Conservation (phyloP, 2,888 invertebrate species). For the Erebia palarica region DNA sequence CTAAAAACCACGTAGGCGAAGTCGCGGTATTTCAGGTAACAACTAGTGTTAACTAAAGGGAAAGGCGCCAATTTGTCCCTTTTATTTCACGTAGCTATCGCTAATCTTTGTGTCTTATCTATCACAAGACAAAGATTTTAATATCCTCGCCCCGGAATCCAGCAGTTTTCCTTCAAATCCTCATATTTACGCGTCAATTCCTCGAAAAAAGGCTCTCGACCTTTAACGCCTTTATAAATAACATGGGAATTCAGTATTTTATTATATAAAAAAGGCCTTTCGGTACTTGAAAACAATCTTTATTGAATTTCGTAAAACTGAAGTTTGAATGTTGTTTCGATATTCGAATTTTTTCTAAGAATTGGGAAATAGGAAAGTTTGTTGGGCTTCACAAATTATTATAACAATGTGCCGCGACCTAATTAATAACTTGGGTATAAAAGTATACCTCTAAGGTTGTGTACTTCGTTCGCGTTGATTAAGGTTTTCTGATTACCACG, state of each 20-base stretch:
- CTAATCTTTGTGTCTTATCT: background rate
- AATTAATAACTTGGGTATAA: too few relatives aligned
- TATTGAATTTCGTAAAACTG: conserved; percentile 8
- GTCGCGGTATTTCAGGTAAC: too few relatives aligned
- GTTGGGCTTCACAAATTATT: too few relatives aligned
- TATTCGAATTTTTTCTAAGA: background rate
- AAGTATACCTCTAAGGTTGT: too few relatives aligned
- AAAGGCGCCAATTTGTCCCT: too few relatives aligned
- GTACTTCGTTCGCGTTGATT: too few relatives aligned
- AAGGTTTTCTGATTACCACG: too few relatives aligned
- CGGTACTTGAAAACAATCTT: conserved; percentile 12
- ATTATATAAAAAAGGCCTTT: conserved; percentile 1
- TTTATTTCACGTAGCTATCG: too few relatives aligned
- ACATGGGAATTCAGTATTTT: conserved; percentile 9
- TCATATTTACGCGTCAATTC: conserved; percentile 43
- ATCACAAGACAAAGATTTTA: too few relatives aligned
- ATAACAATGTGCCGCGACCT: too few relatives aligned
- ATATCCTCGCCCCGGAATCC: conserved; percentile 44
- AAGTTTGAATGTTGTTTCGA: conserved; percentile 4
- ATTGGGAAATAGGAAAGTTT: background rate
- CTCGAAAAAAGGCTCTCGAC: conserved; percentile 19
- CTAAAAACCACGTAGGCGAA: too few relatives aligned
- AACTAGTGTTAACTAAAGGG: too few relatives aligned
- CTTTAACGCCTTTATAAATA: conserved; percentile 22
- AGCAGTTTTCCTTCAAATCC: conserved; percentile 57